Conservation (phyloP, 2,888 invertebrate genomes). For the Idaea aversata region DNA sequence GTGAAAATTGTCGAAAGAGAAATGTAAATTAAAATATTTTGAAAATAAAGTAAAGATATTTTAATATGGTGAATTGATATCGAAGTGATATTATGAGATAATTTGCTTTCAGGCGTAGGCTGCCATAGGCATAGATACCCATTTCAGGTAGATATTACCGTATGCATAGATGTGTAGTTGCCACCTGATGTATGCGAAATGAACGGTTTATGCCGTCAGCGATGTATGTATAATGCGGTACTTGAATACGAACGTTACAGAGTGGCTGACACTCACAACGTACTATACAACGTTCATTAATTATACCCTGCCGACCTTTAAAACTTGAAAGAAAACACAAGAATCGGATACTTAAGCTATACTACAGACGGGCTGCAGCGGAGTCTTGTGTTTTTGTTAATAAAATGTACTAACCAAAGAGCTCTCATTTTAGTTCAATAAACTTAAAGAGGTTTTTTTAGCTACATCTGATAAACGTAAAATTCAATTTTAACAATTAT, state of each 20-base stretch:
- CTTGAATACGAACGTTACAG: constrained; percentile 46
- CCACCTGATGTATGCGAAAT: constrained; percentile 49
- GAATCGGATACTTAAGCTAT: too few species aligned
- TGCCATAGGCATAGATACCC: not conserved
- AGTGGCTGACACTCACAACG: constrained; percentile 37
- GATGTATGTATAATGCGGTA: constrained; percentile 50
- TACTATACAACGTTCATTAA: constrained; percentile 4
- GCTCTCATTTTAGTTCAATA: not conserved
- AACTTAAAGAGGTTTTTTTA: too few species aligned
- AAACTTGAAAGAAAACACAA: too few species aligned
- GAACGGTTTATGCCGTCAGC: constrained; percentile 55
- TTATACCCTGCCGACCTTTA: too few species aligned
- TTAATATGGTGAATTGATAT: not conserved
- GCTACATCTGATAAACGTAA: too few species aligned
- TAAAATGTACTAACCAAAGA: too few species aligned
- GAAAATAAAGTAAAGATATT: not conserved
- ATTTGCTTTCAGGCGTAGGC: not conserved
- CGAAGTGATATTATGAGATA: too few species aligned
- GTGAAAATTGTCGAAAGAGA: not conserved
- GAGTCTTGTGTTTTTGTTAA: too few species aligned
- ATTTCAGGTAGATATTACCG: too few species aligned
- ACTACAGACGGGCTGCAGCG: too few species aligned
- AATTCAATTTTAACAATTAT: too few species aligned
- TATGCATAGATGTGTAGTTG: not conserved
- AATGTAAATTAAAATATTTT: not conserved